phyloP scores from a whole-genome alignment of 2,797 vertebrate species.

The Muscicapa comitata region DNA sequence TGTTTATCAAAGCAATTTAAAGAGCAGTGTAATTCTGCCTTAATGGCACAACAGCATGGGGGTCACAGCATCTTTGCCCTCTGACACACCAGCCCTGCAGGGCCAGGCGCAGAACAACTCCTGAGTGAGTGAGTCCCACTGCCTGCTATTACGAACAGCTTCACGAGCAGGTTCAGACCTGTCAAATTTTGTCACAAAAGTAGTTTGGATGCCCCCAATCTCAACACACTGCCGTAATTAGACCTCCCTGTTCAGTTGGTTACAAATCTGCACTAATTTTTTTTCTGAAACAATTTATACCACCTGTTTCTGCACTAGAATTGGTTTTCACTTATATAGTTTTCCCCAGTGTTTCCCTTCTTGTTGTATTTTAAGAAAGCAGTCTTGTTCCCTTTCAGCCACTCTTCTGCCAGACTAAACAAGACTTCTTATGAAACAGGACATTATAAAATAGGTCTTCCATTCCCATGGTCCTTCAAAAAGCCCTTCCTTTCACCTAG shows the following conservation, averaged over 20 bases:
- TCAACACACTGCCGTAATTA: neutral
- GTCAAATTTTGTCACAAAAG: neutral
- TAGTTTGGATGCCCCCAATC: neutral
- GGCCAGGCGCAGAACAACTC: neutral
- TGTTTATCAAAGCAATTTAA: neutral
- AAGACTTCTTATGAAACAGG: constrained; percentile 24
- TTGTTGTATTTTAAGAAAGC: constrained; percentile 31
- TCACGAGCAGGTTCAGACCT: neutral
- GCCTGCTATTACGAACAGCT: neutral
- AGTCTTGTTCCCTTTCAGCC: constrained; percentile 5
- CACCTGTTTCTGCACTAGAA: constrained; percentile 1
- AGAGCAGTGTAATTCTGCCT: neutral
- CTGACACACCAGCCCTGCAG: neutral
- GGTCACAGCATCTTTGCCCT: neutral
- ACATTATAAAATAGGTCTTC: neutral
- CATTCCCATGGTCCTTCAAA: neutral
- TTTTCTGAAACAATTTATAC: neutral
- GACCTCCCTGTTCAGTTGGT: neutral
- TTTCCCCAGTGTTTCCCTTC: neutral
- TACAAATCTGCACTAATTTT: neutral
- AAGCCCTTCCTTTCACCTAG: neutral
- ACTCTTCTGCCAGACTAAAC: constrained; percentile 36
- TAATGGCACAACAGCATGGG: neutral
- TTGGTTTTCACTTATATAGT: constrained; percentile 16
- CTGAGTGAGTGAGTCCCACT: neutral